Evolutionary conservation across 1,140 invertebrate genomes (phyloP), one percentile per base, ranked within the genome.

Genomic region (Drosophila pandora): DNA sequence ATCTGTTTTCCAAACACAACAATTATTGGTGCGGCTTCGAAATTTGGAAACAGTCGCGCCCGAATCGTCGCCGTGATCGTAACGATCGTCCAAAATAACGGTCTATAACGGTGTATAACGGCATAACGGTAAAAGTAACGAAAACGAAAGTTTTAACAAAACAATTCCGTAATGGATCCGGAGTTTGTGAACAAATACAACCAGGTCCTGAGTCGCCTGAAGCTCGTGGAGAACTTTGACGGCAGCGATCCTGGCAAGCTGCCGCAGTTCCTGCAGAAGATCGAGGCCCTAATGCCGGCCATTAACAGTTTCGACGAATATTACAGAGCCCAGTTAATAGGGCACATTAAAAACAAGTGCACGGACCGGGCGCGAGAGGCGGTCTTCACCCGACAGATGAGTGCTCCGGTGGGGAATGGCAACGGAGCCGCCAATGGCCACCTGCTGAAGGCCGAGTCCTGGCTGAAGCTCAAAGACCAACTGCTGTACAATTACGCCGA

Each of bases 141-240:
- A 32, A 32, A 45, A 6, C 41, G 41, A 43, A 57, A 37, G 13
- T n/a, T 32, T 37, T 17, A 17, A 3, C 13, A 13, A 0, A 52
- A 10, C 4, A 1, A 1, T 37, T 21, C 41, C 41, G 3, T 6
- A 13, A 87, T 88, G 83, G 83, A 88, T 88, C 67, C 83, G 41
- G 83, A 88, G 48, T 88, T 88, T 22, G 83, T 88, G 50, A 88
- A 88, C 17, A 88, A 88, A 71, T 88, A 88, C 32, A 88, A 88
- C 47, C 79, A 83, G 68, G 71, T 88, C 54, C 50, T 88, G 10
- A 79, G 62, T 47, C 83, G 83, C 25, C 58, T 88, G 2, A 83
- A 88, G 68, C 72, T 84, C 5, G 64, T 88, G 21, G 83, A 88
- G 54, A 89, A 79, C 23, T 88, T 88, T 30, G 83, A 88, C 61